Conservation (phyloP, 1,140 invertebrate genomes). For the Andrena cerasifolii region DNA sequence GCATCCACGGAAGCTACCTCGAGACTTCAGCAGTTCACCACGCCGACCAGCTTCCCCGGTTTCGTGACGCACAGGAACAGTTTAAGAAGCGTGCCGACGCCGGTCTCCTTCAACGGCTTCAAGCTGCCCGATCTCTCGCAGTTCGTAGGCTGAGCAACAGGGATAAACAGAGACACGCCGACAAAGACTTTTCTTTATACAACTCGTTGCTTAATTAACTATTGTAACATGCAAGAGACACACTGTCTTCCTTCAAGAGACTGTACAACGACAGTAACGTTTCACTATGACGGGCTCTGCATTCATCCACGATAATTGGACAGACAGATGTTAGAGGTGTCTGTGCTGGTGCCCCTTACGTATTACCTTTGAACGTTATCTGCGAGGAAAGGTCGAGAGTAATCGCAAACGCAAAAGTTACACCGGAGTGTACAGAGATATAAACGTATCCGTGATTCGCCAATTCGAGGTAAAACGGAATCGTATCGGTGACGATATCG, state of each 20-base stretch:
- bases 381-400: conserved; percentile 14
- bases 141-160: conserved; percentile 81
- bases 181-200: conserved; percentile 37
- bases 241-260: conserved; percentile 54
- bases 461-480: not conserved
- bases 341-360: not conserved
- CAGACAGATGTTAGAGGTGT: not conserved
- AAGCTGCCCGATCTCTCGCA: conserved; percentile 86
- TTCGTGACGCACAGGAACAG: conserved; percentile 75
- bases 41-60: conserved; percentile 77
- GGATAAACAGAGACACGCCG: not conserved
- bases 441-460: no score
- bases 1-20: conserved; percentile 74
- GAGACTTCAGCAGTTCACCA: conserved; percentile 68
- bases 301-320: not conserved
- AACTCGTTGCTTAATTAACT: conserved; percentile 55
- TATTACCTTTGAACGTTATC: not conserved
- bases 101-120: conserved; percentile 81
- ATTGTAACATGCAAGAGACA: conserved; percentile 47
- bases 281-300: not conserved
- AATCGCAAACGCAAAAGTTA: not conserved
- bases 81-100: conserved; percentile 74
- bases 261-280: conserved; percentile 39
- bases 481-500: not conserved
- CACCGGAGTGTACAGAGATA: not conserved